Evolutionary conservation across 2,113 vertebrate genomes (phyloP).

Genomic region (Ptilonorhynchus violaceus): DNA sequence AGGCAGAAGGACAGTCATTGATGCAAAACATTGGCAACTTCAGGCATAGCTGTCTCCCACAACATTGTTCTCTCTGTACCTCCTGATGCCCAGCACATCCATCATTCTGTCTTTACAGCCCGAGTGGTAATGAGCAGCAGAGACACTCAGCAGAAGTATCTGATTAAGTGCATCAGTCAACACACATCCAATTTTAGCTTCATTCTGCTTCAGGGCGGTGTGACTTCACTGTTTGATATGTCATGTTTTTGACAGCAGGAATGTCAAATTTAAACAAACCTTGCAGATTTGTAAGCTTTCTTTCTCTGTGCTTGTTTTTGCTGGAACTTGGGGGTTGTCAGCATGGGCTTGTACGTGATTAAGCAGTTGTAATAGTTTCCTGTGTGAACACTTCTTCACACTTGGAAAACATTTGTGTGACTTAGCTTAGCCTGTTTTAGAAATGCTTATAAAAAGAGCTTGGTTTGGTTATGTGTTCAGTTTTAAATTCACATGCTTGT

Average conservation of each 20-base stretch:
- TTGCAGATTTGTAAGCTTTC: background rate
- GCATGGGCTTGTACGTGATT: background rate
- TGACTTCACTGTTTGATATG: background rate
- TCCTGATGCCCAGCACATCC: background rate
- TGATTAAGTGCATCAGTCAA: background rate
- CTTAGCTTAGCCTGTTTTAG: background rate
- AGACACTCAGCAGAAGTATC: background rate
- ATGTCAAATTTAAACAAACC: background rate
- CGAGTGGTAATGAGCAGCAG: background rate
- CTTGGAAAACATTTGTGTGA: background rate
- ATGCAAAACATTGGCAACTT: background rate
- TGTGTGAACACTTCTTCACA: background rate
- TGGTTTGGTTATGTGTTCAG: background rate
- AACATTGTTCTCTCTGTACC: accelerated
- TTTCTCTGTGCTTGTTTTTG: conserved; percentile 5
- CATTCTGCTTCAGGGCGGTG: background rate
- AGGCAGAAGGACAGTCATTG: background rate
- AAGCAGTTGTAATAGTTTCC: background rate
- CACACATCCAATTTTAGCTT: background rate
- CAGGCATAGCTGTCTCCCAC: background rate
- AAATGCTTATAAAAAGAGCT: background rate
- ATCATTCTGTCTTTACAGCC: background rate
- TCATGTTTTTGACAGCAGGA: background rate
- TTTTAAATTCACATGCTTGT: background rate
- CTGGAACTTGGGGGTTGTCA: background rate